phyloP scores from a whole-genome alignment of 2,113 vertebrate species.

The Rattus rattus region DNA sequence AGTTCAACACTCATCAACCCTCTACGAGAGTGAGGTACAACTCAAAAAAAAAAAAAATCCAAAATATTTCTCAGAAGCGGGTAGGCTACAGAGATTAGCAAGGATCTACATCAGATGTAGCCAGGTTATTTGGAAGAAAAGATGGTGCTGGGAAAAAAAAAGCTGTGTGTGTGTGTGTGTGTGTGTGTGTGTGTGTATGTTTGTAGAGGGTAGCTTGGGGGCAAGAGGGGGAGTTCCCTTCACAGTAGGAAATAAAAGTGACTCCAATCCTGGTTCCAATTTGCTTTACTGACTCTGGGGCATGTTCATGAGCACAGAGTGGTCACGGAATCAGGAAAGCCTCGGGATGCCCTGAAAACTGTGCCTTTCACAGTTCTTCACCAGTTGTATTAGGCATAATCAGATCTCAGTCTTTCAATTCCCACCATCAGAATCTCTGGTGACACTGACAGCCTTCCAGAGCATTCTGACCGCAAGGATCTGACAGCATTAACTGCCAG shows the following conservation, averaged over 20 bases:
- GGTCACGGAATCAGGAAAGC: conserved; percentile 47
- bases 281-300: background rate
- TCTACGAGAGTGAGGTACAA: background rate
- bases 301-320: background rate
- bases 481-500: conserved; percentile 54
- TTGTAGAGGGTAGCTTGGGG: background rate
- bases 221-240: background rate
- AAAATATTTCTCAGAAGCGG: background rate
- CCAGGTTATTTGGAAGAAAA: background rate
- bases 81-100: background rate
- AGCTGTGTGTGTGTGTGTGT: background rate
- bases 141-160: background rate
- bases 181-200: background rate
- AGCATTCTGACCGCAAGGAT: background rate
- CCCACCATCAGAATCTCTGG: conserved; percentile 15
- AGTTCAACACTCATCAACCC: background rate
- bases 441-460: background rate
- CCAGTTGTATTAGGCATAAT: background rate
- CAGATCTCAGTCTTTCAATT: background rate
- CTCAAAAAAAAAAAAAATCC: background rate
- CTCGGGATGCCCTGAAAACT: background rate
- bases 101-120: background rate
- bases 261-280: background rate
- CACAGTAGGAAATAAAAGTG: background rate
- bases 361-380: background rate